These are phyloP conservation scores for Chloebia gouldiae DNA, from an alignment of 2,113 vertebrate genomes.

Conservation along the genomic window DNA sequence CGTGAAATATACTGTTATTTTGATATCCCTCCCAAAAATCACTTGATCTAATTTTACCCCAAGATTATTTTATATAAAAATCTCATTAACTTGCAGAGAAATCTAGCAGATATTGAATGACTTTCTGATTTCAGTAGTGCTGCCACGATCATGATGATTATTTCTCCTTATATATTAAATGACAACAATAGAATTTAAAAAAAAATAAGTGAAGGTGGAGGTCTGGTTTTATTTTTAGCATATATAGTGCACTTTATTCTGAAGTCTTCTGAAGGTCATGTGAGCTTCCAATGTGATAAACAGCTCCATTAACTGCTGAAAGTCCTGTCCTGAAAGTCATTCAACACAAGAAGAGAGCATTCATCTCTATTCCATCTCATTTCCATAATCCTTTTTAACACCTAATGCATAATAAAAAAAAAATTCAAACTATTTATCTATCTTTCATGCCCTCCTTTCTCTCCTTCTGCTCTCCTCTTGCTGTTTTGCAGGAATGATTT, in stretches of 20 bases:
- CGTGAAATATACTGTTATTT: background rate
- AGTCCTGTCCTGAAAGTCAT: background rate
- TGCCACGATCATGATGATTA: background rate
- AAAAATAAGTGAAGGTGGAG: background rate
- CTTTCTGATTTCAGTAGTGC: background rate
- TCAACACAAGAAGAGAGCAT: background rate
- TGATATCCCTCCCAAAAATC: background rate
- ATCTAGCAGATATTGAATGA: background rate
- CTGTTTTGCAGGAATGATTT: conserved; percentile 15
- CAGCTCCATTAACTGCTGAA: conserved; percentile 23
- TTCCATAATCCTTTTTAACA: conserved; percentile 41
- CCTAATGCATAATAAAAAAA: background rate
- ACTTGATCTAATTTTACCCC: background rate
- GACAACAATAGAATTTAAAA: background rate
- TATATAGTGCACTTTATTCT: background rate
- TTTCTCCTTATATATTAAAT: background rate
- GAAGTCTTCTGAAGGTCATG: background rate
- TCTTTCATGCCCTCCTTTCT: background rate
- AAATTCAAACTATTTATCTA: background rate
- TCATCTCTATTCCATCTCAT: background rate
- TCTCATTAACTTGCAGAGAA: background rate
- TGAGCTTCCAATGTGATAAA: conserved; percentile 7
- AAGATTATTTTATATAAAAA: background rate
- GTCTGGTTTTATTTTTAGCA: background rate
- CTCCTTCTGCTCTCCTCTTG: background rate